phyloP scores from a whole-genome alignment of 2,113 vertebrate genomes.

The Tautogolabrus adspersus region DNA sequence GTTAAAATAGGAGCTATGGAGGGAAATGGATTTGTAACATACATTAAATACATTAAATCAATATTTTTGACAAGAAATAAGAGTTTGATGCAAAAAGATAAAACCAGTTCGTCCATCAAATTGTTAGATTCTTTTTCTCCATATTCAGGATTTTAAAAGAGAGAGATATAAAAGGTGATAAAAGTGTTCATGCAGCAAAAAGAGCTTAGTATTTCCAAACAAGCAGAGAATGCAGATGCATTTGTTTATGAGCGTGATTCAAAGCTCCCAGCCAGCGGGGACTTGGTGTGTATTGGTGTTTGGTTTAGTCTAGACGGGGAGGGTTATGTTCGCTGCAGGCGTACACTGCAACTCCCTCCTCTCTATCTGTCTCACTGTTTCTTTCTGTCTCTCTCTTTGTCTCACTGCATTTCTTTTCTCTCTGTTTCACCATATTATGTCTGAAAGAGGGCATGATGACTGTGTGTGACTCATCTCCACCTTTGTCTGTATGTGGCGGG shows the following conservation, averaged over 20 bases:
- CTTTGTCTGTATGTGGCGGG: background rate
- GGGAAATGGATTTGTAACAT: background rate
- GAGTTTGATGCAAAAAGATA: background rate
- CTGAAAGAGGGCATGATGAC: conserved; percentile 14
- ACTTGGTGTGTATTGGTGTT: conserved; percentile 40
- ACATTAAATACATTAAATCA: too few species aligned
- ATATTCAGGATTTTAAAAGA: conserved; percentile 4
- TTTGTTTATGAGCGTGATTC: conserved; percentile 47
- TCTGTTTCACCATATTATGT: background rate
- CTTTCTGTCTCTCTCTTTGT: conserved; percentile 10
- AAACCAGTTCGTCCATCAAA: background rate
- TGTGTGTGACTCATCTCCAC: background rate
- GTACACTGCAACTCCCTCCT: conserved; percentile 24
- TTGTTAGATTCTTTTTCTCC: background rate
- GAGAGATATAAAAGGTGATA: background rate
- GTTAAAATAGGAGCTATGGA: background rate
- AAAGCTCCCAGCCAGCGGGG: conserved; percentile 31
- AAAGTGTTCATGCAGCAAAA: conserved; percentile 3
- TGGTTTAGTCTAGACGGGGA: conserved; percentile 50
- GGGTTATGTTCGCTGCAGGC: conserved; percentile 50
- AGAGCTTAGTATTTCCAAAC: conserved; percentile 4
- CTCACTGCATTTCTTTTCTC: background rate
- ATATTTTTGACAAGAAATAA: background rate
- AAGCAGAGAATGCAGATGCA: background rate
- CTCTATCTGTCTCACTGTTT: background rate